Conservation (phyloP, 2,888 invertebrate species). For the Sphaerophoria taeniata region DNA sequence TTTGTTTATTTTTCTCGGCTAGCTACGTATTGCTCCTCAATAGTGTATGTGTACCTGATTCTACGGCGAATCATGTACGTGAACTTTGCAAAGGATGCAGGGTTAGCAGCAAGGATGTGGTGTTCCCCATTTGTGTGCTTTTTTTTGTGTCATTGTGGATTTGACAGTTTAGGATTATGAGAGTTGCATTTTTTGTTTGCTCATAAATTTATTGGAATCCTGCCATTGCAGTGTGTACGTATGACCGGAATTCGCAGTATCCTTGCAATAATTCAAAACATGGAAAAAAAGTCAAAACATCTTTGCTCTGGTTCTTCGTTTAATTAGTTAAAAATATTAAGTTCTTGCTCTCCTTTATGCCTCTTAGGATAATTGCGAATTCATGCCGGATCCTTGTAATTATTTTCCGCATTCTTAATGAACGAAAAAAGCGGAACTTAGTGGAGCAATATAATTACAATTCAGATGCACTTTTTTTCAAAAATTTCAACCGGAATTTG, state of each 20-base stretch:
- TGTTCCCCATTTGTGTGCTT: slow-evolving; percentile 4
- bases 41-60: slow-evolving; percentile 22
- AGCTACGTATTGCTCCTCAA: slow-evolving; percentile 9
- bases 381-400: slow-evolving; percentile 2
- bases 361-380: background rate
- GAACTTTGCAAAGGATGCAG: slow-evolving; percentile 35
- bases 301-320: slow-evolving; percentile 30
- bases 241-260: background rate
- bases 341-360: background rate
- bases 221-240: background rate
- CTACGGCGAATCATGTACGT: slow-evolving; percentile 41
- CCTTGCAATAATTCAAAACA: background rate
- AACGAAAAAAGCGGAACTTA: too few species aligned
- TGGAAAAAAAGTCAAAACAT: background rate
- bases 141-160: slow-evolving; percentile 9
- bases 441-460: too few species aligned
- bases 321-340: slow-evolving; percentile 22
- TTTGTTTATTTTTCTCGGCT: slow-evolving; percentile 38
- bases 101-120: slow-evolving; percentile 5
- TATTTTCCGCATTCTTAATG: background rate
- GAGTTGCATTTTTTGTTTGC: background rate
- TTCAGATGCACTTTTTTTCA: background rate
- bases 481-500: background rate
- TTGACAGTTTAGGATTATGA: slow-evolving; percentile 1
- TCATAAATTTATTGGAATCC: slow-evolving; percentile 3